phyloP scores from a whole-genome alignment of 2,888 invertebrate species.

The Cephus sareptanus region DNA sequence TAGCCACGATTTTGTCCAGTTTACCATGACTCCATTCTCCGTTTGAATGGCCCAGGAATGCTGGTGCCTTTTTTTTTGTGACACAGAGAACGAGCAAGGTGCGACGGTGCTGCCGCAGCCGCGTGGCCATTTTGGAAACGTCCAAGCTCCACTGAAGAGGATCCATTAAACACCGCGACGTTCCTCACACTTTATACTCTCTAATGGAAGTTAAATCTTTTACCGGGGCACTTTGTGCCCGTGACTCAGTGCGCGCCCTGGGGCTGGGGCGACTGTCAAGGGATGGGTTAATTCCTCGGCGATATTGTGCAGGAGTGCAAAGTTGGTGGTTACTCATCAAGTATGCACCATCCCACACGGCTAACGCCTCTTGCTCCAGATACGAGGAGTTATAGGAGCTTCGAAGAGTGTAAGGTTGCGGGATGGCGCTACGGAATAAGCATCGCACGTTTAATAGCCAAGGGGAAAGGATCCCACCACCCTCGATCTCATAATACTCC shows the following conservation, averaged over 20 bases:
- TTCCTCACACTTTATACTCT: constrained; percentile 2
- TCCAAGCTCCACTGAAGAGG: not conserved
- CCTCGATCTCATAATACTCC: not conserved
- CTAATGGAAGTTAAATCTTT: constrained; percentile 38
- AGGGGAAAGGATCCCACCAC: not conserved
- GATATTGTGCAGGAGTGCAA: constrained; percentile 35
- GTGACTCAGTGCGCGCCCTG: not conserved
- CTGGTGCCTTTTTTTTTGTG: not conserved
- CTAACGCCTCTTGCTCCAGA: not conserved
- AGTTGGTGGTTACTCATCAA: constrained; percentile 37
- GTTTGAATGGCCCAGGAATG: not conserved
- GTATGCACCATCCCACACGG: constrained; percentile 25
- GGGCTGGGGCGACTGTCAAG: constrained; percentile 1
- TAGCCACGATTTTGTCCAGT: not conserved
- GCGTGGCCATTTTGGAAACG: not conserved
- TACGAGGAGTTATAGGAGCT: constrained; percentile 9
- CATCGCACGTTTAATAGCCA: not conserved
- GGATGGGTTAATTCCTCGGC: constrained; percentile 29
- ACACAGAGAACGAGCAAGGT: not conserved
- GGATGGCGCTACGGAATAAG: not conserved
- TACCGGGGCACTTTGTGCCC: constrained; percentile 22
- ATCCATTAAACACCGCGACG: not conserved
- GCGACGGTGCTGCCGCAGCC: not conserved
- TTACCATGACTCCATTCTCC: not conserved
- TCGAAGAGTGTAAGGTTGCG: not conserved